These are phyloP conservation scores for Psittacula derbiana DNA, from an alignment of 2,797 vertebrate species.

Conservation along the genomic window DNA sequence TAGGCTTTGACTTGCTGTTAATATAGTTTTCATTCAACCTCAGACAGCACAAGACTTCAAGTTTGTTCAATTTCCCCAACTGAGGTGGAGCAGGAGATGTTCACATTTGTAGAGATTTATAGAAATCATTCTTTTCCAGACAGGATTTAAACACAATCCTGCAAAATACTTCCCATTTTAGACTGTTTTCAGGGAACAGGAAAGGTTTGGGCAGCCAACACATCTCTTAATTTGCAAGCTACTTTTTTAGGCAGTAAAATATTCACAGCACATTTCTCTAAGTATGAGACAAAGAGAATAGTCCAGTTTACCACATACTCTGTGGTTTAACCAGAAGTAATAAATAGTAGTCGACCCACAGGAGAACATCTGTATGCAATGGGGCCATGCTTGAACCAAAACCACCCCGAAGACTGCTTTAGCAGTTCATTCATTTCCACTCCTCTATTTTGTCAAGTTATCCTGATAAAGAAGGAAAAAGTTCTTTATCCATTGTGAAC, in stretches of 20 bases:
- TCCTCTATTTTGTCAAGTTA: background rate
- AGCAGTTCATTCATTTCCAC: background rate
- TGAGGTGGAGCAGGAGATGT: background rate
- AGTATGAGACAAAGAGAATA: background rate
- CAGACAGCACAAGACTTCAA: background rate
- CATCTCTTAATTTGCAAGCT: background rate
- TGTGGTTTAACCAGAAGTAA: background rate
- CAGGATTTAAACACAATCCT: background rate
- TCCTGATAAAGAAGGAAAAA: background rate
- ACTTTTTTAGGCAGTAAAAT: background rate
- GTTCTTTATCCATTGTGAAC: background rate
- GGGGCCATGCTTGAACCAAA: background rate
- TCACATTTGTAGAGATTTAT: accelerated
- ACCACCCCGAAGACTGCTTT: background rate
- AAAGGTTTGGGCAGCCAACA: background rate
- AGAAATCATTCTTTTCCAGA: background rate
- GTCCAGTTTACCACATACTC: background rate
- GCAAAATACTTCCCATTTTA: background rate
- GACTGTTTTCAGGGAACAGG: background rate
- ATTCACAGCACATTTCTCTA: background rate
- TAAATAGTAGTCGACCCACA: background rate
- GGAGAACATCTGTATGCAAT: background rate
- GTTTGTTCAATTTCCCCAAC: background rate
- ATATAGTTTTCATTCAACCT: background rate
- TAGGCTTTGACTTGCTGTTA: background rate